Conservation (phyloP, 1,140 invertebrate genomes). For the Zaprionus ornatus region DNA sequence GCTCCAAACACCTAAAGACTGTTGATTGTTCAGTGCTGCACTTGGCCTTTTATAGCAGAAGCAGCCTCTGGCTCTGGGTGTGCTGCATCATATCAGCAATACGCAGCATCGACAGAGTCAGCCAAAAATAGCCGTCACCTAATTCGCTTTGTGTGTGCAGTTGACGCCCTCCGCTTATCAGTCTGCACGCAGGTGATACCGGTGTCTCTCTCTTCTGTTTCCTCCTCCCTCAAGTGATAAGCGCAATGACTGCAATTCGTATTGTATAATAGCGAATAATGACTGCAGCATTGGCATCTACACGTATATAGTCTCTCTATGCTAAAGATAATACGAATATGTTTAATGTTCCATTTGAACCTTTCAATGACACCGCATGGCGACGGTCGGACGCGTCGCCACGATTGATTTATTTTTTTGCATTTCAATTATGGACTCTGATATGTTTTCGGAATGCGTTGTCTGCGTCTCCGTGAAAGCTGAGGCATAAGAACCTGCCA, state of each 20-base stretch:
- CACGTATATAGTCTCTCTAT: conserved; percentile 2
- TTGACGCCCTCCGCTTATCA: conserved; percentile 32
- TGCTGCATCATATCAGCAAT: conserved; percentile 50
- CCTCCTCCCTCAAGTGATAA: not conserved
- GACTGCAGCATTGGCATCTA: not conserved
- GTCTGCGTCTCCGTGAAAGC: too few species aligned
- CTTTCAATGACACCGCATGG: conserved; percentile 27
- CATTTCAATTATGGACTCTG: not conserved
- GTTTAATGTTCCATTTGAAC: conserved; percentile 40
- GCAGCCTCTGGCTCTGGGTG: not conserved
- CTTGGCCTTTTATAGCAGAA: conserved; percentile 41
- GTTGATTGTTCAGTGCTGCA: conserved; percentile 40
- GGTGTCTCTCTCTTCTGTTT: not conserved
- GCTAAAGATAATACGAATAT: conserved; percentile 7
- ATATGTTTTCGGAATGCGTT: not conserved
- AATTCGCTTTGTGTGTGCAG: conserved; percentile 33
- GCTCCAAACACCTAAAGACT: conserved; percentile 77
- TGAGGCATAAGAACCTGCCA: too few species aligned
- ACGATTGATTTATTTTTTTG: not conserved
- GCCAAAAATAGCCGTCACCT: conserved; percentile 20
- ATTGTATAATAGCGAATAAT: conserved; percentile 39
- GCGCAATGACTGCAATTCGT: conserved; percentile 12
- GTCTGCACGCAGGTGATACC: not conserved
- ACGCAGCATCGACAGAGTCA: not conserved
- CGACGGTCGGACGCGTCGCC: not conserved